These are phyloP conservation scores for Pseudorhombus dupliciocellatus DNA, from an alignment of 2,113 vertebrate genomes.

Conservation along the genomic window DNA sequence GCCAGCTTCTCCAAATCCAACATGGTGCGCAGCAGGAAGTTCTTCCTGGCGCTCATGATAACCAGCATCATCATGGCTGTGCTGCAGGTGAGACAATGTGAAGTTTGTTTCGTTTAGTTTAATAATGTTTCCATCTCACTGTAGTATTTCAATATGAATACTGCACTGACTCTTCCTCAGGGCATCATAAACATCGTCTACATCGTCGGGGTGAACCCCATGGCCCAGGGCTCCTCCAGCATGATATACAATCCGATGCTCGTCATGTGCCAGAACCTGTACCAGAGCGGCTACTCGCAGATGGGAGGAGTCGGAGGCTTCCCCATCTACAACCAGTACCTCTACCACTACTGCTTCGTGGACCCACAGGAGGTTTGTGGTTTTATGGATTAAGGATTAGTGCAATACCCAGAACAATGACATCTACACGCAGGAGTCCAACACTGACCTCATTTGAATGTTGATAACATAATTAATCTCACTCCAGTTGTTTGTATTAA, in stretches of 20 bases:
- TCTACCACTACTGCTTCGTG: conserved; percentile 94
- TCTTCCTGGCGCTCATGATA: conserved; percentile 83
- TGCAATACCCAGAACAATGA: conserved; percentile 1
- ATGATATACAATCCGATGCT: conserved; percentile 86
- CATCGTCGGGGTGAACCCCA: conserved; percentile 88
- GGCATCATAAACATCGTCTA: conserved; percentile 89
- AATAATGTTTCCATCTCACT: background rate
- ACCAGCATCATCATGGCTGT: conserved; percentile 77
- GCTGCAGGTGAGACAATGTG: conserved; percentile 66
- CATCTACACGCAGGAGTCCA: background rate
- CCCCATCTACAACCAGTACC: conserved; percentile 86
- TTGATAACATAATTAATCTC: background rate
- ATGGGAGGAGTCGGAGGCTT: conserved; percentile 76
- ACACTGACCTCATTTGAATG: background rate
- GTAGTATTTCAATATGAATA: background rate
- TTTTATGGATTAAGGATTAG: background rate
- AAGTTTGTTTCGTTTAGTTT: background rate
- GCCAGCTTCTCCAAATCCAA: conserved; percentile 81
- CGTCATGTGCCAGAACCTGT: conserved; percentile 85
- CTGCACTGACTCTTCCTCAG: conserved; percentile 54
- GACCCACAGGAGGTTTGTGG: conserved; percentile 90
- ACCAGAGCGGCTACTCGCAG: conserved; percentile 75
- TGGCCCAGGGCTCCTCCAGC: conserved; percentile 82
- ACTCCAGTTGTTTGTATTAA: background rate
- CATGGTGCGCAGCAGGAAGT: conserved; percentile 79